Evolutionary conservation across 2,888 invertebrate genomes (phyloP).

Genomic region (Lasioglossum oenotherae): DNA sequence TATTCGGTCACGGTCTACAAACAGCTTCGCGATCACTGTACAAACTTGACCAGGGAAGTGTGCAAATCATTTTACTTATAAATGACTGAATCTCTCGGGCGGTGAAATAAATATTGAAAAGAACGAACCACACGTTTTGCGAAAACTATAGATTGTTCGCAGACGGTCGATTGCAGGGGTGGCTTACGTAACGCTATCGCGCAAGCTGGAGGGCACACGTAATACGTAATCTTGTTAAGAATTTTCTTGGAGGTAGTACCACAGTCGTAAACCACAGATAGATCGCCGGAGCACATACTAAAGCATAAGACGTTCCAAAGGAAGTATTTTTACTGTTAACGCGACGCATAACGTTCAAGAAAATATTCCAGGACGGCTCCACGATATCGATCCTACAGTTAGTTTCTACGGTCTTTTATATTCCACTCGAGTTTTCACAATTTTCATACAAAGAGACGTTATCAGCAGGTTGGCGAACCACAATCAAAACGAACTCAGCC

Average conservation of each 20-base stretch:
- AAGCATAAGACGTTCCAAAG: not conserved
- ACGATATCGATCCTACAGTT: not conserved
- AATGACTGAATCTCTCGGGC: not conserved
- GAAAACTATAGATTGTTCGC: not conserved
- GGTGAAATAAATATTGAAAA: not conserved
- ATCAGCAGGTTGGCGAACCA: not conserved
- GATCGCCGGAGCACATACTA: not conserved
- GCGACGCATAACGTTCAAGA: not conserved
- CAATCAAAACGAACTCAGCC: not conserved
- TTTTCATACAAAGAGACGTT: not conserved
- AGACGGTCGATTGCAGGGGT: slow-evolving; percentile 40
- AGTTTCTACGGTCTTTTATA: not conserved
- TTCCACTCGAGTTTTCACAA: not conserved
- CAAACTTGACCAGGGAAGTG: not conserved
- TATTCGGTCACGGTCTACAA: slow-evolving; percentile 17
- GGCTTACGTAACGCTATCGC: slow-evolving; percentile 54
- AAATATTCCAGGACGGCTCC: too few species aligned
- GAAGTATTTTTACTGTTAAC: not conserved
- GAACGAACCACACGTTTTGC: not conserved
- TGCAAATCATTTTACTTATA: not conserved
- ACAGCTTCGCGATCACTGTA: not conserved
- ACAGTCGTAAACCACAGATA: slow-evolving; percentile 17
- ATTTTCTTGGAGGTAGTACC: slow-evolving; percentile 36
- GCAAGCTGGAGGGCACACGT: slow-evolving; percentile 33
- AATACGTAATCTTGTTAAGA: slow-evolving; percentile 63